A percentile compares a stretch with the other conserved stretches of the same genome.
phyloP scores from a whole-genome alignment of 2,888 invertebrate genomes.

The Eupithecia subfuscata region DNA sequence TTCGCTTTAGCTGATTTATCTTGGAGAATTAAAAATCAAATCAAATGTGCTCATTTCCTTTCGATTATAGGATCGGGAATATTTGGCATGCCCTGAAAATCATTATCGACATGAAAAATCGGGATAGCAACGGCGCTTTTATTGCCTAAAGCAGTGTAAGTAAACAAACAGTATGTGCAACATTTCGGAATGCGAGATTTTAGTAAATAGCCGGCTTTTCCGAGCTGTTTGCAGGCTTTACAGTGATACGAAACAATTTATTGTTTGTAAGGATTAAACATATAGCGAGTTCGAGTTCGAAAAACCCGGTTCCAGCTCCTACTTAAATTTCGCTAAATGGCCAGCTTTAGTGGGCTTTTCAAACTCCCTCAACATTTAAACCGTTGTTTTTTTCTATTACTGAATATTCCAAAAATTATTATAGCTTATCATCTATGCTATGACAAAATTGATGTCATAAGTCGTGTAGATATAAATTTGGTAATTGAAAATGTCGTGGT shows the following conservation, averaged over 20 bases:
- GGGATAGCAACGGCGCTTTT: neutral
- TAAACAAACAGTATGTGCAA: neutral
- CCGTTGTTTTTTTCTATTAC: conserved; percentile 56
- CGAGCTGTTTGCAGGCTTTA: conserved; percentile 57
- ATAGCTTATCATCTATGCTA: neutral
- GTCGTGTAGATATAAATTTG: neutral
- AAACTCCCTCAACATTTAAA: conserved; percentile 66
- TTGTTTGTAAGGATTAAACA: conserved; percentile 74
- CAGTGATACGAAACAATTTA: conserved; percentile 72
- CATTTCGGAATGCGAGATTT: conserved; percentile 12
- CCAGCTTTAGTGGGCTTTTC: conserved; percentile 66
- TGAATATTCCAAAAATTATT: conserved; percentile 45
- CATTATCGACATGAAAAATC: neutral
- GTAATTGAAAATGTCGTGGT: neutral
- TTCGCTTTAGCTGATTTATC: conserved; percentile 14
- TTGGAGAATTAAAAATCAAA: conserved; percentile 8
- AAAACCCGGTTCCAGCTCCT: conserved; percentile 58
- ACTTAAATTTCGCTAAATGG: conserved; percentile 78
- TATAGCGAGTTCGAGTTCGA: conserved; percentile 54
- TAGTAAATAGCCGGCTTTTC: conserved; percentile 11
- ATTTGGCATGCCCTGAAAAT: neutral
- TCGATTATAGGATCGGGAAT: neutral
- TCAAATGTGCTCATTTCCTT: neutral
- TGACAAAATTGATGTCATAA: neutral
- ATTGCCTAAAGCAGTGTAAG: conserved; percentile 7